Conservation (phyloP, 2,888 invertebrate genomes). For the Lypha dubia region DNA sequence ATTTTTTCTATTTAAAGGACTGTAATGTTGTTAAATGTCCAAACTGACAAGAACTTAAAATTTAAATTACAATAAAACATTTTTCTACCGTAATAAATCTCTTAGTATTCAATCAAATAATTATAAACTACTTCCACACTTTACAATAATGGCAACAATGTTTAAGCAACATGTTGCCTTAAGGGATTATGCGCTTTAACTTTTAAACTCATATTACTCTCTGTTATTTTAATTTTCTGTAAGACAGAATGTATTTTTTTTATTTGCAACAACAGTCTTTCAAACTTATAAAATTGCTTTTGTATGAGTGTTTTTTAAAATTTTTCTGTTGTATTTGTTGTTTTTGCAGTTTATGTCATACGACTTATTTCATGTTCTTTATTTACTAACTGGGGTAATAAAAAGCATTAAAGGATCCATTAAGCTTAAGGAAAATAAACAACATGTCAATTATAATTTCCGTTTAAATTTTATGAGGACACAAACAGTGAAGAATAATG, state of each 20-base stretch:
- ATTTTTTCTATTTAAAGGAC: background rate
- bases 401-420: slow-evolving; percentile 70
- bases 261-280: slow-evolving; percentile 21
- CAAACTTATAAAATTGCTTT: slow-evolving; percentile 24
- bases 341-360: slow-evolving; percentile 40
- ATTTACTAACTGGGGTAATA: slow-evolving; percentile 68
- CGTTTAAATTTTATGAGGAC: slow-evolving; percentile 68
- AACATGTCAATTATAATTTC: slow-evolving; percentile 73
- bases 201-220: slow-evolving; percentile 56
- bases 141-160: slow-evolving; percentile 62
- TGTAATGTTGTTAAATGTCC: background rate
- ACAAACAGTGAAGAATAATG: slow-evolving; percentile 43
- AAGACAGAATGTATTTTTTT: slow-evolving; percentile 31
- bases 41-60: background rate
- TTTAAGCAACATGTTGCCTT: slow-evolving; percentile 64
- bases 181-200: slow-evolving; percentile 67
- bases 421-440: slow-evolving; percentile 70
- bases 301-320: background rate
- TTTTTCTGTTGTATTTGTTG: slow-evolving; percentile 8
- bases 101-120: too few species aligned
- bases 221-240: background rate
- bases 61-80: background rate
- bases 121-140: too few species aligned
- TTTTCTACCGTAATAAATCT: background rate
- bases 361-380: slow-evolving; percentile 55